Evolutionary conservation across 1,140 invertebrate genomes (phyloP).

Genomic region (Dendroctonus valens): DNA sequence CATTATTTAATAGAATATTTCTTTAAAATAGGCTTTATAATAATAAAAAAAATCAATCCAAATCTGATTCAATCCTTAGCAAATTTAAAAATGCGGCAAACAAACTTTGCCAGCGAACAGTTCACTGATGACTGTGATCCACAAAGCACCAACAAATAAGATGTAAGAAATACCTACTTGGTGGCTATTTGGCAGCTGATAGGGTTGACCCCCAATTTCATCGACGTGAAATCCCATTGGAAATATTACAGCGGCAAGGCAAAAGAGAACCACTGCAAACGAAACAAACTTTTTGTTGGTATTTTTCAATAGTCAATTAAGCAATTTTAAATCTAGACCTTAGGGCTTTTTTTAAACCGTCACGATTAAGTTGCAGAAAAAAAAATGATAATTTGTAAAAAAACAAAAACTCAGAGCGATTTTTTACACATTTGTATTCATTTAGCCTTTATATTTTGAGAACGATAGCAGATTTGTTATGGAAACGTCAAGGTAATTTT

Average conservation of each 20-base stretch:
- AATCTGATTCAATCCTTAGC: not conserved
- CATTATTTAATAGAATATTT: too few relatives aligned
- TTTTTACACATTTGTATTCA: too few relatives aligned
- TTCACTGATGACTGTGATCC: conserved; percentile 96
- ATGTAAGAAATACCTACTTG: conserved; percentile 96
- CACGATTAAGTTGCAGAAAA: too few relatives aligned
- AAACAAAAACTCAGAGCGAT: too few relatives aligned
- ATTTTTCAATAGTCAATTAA: too few relatives aligned
- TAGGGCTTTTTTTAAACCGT: too few relatives aligned
- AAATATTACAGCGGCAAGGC: conserved; percentile 92
- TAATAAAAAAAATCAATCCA: too few relatives aligned
- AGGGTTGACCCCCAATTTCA: conserved; percentile 93
- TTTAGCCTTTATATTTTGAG: not conserved
- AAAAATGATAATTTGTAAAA: too few relatives aligned
- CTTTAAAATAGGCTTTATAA: too few relatives aligned
- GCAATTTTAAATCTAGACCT: too few relatives aligned
- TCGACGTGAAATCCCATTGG: conserved; percentile 94
- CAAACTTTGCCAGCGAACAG: conserved; percentile 97
- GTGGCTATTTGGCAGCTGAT: conserved; percentile 92
- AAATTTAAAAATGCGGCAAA: conserved; percentile 82
- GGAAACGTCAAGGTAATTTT: too few relatives aligned
- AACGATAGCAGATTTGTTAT: too few relatives aligned
- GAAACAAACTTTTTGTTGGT: conserved; percentile 21
- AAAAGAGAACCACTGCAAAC: conserved; percentile 90
- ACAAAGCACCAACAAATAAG: conserved; percentile 89